A percentile compares a stretch with the other conserved stretches of the same genome.
These are phyloP conservation scores for Anagrus nilaparvatae DNA, from an alignment of 1,140 invertebrate genomes.

Conservation along the genomic window DNA sequence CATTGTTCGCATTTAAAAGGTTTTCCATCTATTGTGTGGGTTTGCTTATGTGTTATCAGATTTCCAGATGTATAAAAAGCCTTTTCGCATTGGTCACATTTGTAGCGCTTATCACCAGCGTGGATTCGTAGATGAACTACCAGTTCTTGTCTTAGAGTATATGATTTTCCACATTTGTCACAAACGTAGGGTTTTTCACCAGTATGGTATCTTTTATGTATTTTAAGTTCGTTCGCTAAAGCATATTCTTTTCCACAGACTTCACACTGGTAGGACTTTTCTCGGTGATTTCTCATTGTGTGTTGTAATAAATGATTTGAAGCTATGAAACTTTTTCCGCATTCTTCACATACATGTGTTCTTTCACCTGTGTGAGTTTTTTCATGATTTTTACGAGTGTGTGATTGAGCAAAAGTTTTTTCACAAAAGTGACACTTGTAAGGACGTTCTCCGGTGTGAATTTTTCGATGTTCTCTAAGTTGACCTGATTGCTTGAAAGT, in stretches of 20 bases:
- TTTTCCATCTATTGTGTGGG: no score
- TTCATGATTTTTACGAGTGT: no score
- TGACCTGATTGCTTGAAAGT: slow-evolving; percentile 1
- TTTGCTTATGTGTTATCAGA: slow-evolving; percentile 56
- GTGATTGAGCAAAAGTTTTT: slow-evolving; percentile 5
- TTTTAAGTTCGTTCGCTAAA: no score
- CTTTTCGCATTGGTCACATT: slow-evolving; percentile 66
- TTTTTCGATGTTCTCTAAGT: slow-evolving; percentile 24
- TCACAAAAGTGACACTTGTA: slow-evolving; percentile 49
- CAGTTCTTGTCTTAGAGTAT: no score
- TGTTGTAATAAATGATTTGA: neutral
- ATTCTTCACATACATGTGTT: no score
- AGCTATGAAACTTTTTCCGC: neutral
- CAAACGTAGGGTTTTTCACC: slow-evolving; percentile 51
- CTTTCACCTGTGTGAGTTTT: no score
- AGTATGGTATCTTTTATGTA: slow-evolving; percentile 50
- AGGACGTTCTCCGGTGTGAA: slow-evolving; percentile 74
- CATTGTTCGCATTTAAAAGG: no score
- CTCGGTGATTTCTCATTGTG: neutral
- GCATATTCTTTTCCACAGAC: neutral
- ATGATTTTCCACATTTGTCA: slow-evolving; percentile 47
- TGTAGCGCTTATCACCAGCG: slow-evolving; percentile 70
- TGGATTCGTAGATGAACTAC: slow-evolving; percentile 77
- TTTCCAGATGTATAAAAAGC: slow-evolving; percentile 58
- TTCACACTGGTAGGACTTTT: neutral